These are phyloP conservation scores for Phrixothrix hirtus DNA, from an alignment of 2,888 invertebrate genomes.

Conservation along the genomic window DNA sequence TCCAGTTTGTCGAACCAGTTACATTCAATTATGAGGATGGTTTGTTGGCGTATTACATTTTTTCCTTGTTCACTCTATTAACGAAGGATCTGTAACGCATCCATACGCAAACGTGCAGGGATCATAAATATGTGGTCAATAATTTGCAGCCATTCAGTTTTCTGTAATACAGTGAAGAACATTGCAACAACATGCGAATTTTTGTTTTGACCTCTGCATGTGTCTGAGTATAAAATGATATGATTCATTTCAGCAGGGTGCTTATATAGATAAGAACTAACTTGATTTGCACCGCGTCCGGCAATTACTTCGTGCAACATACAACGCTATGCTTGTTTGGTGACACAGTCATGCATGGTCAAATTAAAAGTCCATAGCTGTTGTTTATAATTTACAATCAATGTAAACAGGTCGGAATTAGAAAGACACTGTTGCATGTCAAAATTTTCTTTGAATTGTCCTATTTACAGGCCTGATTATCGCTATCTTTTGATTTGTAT, in stretches of 20 bases:
- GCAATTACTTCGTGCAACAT: neutral
- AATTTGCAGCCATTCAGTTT: neutral
- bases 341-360: no score
- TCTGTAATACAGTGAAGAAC: neutral
- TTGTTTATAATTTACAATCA: no score
- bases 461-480: no score
- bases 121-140: neutral
- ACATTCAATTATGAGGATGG: conserved; percentile 5
- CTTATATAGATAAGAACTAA: neutral
- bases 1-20: conserved; percentile 6
- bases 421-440: no score
- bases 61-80: no score
- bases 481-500: no score
- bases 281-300: conserved; percentile 1
- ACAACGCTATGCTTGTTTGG: no score
- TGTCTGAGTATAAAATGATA: neutral
- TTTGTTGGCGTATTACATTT: no score
- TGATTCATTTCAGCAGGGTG: neutral
- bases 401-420: no score
- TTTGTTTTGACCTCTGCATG: no score
- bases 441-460: no score
- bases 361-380: no score
- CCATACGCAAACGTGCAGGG: conserved; percentile 4
- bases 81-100: conserved; percentile 4
- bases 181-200: neutral